Evolutionary conservation across 1,140 invertebrate species (phyloP).

Genomic region (Saccostrea echinata): DNA sequence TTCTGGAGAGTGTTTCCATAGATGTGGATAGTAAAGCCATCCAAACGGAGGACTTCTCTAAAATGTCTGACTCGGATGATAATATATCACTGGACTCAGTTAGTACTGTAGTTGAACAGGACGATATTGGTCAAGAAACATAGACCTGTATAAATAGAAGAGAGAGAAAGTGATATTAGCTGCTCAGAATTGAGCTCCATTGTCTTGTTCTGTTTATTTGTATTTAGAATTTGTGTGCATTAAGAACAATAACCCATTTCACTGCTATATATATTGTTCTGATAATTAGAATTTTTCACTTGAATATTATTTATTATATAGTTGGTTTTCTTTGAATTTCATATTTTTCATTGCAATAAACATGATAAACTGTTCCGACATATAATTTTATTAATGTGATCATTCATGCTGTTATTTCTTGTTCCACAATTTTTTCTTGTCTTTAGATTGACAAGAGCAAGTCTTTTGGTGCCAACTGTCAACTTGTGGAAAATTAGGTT

Average conservation of each 20-base stretch:
- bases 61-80: not conserved
- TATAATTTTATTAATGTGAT: no score
- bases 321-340: not conserved
- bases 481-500: no score
- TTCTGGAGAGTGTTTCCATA: constrained; percentile 53
- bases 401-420: no score
- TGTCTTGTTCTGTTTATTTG: not conserved
- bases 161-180: not conserved
- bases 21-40: constrained; percentile 55
- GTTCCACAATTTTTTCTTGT: no score
- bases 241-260: not conserved
- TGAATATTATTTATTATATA: not conserved
- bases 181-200: not conserved
- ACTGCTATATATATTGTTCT: not conserved
- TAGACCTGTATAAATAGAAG: not conserved
- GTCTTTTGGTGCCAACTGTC: no score
- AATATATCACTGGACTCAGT: constrained; percentile 27
- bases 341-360: constrained; percentile 21
- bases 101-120: constrained; percentile 5
- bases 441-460: no score
- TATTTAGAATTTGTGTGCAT: not conserved
- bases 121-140: not conserved
- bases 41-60: constrained; percentile 54
- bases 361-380: not conserved
- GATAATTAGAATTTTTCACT: not conserved